These are phyloP conservation scores for Aphis gossypii DNA, from an alignment of 1,140 invertebrate species.

Conservation along the genomic window DNA sequence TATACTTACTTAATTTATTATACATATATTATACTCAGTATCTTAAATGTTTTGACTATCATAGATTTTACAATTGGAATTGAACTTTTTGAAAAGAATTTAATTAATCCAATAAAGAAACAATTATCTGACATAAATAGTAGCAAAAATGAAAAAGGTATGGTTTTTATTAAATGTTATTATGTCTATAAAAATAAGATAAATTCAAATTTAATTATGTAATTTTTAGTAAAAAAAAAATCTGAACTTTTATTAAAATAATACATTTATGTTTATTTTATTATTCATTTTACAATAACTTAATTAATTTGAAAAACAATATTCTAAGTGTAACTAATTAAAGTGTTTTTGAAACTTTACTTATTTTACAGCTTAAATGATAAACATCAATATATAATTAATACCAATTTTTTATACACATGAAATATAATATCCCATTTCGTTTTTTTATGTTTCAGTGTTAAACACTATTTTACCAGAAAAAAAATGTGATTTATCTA, in stretches of 20 bases:
- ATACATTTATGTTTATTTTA: too few species aligned
- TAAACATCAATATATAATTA: background rate
- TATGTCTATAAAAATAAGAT: background rate
- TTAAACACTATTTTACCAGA: background rate
- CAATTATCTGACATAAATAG: background rate
- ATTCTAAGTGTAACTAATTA: too few species aligned
- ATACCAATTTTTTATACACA: background rate
- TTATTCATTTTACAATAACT: too few species aligned
- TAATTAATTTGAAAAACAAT: too few species aligned
- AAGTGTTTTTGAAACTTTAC: background rate
- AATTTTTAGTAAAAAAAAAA: too few species aligned
- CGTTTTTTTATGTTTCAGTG: background rate
- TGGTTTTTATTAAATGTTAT: background rate
- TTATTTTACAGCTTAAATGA: background rate
- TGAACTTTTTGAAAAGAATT: background rate
- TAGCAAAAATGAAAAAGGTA: background rate
- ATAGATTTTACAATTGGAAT: background rate
- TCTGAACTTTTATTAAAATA: too few species aligned
- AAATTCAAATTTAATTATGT: too few species aligned
- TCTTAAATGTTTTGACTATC: background rate
- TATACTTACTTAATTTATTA: background rate
- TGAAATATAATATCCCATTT: background rate
- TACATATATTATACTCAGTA: background rate
- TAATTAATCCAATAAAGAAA: background rate
- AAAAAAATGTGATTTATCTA: background rate